phyloP scores from a whole-genome alignment of 2,797 vertebrate species.

The Ficedula albicollis region DNA sequence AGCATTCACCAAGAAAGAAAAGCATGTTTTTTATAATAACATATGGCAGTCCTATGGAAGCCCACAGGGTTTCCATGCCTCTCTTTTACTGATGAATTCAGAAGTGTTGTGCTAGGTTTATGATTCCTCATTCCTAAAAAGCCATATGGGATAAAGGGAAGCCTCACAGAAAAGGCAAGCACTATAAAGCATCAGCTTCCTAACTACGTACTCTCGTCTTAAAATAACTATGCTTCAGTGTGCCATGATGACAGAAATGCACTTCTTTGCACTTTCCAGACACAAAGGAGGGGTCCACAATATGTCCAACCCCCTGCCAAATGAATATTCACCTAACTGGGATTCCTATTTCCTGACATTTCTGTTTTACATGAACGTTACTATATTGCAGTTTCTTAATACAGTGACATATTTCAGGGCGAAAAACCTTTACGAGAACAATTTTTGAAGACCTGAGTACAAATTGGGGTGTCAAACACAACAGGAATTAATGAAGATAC shows the following conservation, averaged over 20 bases:
- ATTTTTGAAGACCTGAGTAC: neutral
- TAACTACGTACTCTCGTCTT: neutral
- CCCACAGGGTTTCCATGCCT: accelerated
- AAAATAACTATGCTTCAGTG: neutral
- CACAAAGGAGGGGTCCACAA: neutral
- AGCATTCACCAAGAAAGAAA: neutral
- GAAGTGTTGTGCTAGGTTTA: neutral
- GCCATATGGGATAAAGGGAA: constrained; percentile 25
- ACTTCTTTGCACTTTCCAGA: constrained; percentile 12
- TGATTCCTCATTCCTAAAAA: neutral
- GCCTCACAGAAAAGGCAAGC: constrained; percentile 6
- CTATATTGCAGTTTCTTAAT: neutral
- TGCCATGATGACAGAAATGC: neutral
- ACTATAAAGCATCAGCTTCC: neutral
- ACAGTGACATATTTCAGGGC: neutral
- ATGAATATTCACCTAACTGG: neutral
- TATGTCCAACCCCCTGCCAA: neutral
- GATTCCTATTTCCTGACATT: neutral
- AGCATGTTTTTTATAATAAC: neutral
- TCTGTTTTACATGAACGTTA: neutral
- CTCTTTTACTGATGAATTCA: neutral
- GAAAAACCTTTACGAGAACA: neutral
- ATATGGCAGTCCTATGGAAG: neutral
- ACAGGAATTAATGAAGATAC: neutral
- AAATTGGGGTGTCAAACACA: neutral